phyloP scores from a whole-genome alignment of 2,113 vertebrate species.

The Chaetops frenatus region DNA sequence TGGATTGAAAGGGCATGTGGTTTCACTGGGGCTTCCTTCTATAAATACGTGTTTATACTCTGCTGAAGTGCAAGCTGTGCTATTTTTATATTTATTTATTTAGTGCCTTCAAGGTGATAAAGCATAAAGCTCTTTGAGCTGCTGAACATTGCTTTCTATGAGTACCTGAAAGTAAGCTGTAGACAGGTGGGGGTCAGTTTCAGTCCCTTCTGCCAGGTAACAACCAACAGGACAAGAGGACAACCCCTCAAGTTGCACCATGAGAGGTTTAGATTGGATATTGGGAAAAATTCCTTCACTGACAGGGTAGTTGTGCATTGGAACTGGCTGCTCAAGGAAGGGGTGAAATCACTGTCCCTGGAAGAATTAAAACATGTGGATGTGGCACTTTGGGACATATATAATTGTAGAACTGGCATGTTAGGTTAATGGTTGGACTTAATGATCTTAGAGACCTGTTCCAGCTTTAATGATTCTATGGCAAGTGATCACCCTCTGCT shows the following conservation, averaged over 20 bases:
- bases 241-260: neutral
- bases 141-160: neutral
- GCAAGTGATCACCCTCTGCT: neutral
- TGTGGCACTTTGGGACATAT: neutral
- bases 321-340: neutral
- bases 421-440: neutral
- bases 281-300: neutral
- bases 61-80: neutral
- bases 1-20: conserved; percentile 15
- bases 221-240: neutral
- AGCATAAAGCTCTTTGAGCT: neutral
- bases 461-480: neutral
- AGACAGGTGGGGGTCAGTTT: neutral
- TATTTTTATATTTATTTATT: conserved; percentile 19
- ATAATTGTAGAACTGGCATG: neutral
- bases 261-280: neutral
- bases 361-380: neutral
- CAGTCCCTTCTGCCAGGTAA: neutral
- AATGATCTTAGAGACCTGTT: neutral
- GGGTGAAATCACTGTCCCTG: neutral
- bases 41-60: conserved; percentile 14
- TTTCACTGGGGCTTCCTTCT: conserved; percentile 29
- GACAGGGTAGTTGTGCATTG: neutral
- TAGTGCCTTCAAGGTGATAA: conserved; percentile 13
- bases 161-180: neutral